These are phyloP conservation scores for Drosophila melanosoma DNA, from an alignment of 2,888 invertebrate genomes.

Conservation along the genomic window DNA sequence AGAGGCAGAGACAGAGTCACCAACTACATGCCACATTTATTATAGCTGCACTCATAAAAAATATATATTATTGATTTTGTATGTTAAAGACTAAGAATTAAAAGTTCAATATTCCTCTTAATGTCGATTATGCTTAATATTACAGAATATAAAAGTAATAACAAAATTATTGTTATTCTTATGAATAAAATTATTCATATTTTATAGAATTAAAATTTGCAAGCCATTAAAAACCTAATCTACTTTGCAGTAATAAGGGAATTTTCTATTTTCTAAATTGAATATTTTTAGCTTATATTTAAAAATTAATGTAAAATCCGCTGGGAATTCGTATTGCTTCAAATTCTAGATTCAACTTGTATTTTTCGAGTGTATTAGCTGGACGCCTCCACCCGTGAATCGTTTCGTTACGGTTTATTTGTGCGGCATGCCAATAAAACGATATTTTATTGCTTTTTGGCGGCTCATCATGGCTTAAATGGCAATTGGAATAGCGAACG, in stretches of 20 bases:
- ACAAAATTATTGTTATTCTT: neutral
- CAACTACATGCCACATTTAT: constrained; percentile 28
- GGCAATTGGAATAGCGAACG: constrained; percentile 38
- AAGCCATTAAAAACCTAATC: neutral
- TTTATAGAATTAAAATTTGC: neutral
- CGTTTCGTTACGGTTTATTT: constrained; percentile 30
- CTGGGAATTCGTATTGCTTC: neutral
- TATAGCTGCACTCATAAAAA: constrained; percentile 11
- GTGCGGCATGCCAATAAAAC: constrained; percentile 76
- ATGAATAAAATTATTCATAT: neutral
- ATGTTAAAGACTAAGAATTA: neutral
- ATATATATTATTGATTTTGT: neutral
- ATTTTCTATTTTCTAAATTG: neutral
- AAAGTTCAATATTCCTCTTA: neutral
- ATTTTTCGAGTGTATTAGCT: neutral
- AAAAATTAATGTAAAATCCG: neutral
- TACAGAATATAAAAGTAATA: neutral
- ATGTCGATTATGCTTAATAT: neutral
- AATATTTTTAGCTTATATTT: neutral
- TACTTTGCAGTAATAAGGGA: neutral
- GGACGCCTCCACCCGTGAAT: constrained; percentile 14
- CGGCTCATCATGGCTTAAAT: constrained; percentile 79
- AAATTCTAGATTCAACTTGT: neutral
- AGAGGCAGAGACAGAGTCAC: constrained; percentile 9
- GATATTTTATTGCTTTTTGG: constrained; percentile 82